Conservation (phyloP, 2,888 invertebrate genomes). For the Amphipoea lucens region DNA sequence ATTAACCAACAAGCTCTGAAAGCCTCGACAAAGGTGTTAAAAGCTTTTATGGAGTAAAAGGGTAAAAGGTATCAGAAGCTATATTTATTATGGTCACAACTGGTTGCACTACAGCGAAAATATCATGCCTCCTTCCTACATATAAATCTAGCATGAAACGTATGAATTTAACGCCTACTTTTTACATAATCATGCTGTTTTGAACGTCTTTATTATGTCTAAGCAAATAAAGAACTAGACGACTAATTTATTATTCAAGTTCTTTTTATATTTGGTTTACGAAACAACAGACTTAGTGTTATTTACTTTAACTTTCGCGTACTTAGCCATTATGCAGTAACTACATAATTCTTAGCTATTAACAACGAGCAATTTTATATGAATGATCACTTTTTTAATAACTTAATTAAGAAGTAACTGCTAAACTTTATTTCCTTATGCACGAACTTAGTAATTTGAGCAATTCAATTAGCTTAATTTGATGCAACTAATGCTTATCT, state of each 20-base stretch:
- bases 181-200: constrained; percentile 42
- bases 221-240: constrained; percentile 28
- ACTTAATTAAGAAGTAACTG: constrained; percentile 11
- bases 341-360: constrained; percentile 29
- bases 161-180: constrained; percentile 14
- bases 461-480: neutral
- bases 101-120: constrained; percentile 8
- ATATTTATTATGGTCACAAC: constrained; percentile 35
- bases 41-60: constrained; percentile 57
- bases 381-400: constrained; percentile 8
- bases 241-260: constrained; percentile 29
- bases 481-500: neutral
- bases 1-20: constrained; percentile 49
- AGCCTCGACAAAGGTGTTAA: constrained; percentile 51
- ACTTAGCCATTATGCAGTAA: constrained; percentile 29
- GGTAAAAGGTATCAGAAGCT: constrained; percentile 32
- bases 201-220: constrained; percentile 7
- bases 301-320: constrained; percentile 41
- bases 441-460: neutral
- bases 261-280: constrained; percentile 31
- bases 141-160: constrained; percentile 12
- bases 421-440: constrained; percentile 9
- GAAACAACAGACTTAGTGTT: constrained; percentile 18
- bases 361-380: constrained; percentile 8
- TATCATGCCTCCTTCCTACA: constrained; percentile 12